Conservation (phyloP, 2,888 invertebrate species). For the Mechanitis mazaeus region DNA sequence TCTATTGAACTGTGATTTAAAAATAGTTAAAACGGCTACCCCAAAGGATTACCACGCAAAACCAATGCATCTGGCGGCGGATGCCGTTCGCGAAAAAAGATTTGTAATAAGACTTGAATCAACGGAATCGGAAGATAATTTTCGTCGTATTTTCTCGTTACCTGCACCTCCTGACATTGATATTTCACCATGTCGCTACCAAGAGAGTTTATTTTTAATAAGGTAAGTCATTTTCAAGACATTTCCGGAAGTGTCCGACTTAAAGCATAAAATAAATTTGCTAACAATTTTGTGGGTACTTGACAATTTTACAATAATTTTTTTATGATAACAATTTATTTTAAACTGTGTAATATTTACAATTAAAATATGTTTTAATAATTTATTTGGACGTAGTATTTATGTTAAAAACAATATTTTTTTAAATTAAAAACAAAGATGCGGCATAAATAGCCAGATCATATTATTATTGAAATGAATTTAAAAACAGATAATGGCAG, state of each 20-base stretch:
- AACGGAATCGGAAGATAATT: constrained; percentile 66
- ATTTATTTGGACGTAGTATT: no score
- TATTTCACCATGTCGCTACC: constrained; percentile 74
- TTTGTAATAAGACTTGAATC: constrained; percentile 49
- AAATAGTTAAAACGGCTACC: constrained; percentile 59
- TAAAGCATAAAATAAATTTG: not conserved
- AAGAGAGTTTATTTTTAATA: constrained; percentile 77
- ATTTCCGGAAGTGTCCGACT: not conserved
- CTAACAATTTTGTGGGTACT: not conserved
- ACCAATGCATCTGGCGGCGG: constrained; percentile 64
- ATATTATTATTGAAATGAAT: no score
- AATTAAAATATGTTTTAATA: no score
- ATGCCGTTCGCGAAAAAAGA: constrained; percentile 46
- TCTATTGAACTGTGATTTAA: constrained; percentile 31
- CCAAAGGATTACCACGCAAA: constrained; percentile 37
- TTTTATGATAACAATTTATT: no score
- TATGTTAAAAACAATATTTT: no score
- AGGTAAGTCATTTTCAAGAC: constrained; percentile 53
- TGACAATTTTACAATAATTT: no score
- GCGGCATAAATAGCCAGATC: no score
- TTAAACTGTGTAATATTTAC: no score
- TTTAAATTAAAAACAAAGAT: no score
- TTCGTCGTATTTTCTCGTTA: constrained; percentile 42
- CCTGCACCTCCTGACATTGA: constrained; percentile 61
- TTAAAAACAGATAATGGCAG: no score